Evolutionary conservation across 2,113 vertebrate species (phyloP).

Genomic region (Cynopterus brachyotis): DNA sequence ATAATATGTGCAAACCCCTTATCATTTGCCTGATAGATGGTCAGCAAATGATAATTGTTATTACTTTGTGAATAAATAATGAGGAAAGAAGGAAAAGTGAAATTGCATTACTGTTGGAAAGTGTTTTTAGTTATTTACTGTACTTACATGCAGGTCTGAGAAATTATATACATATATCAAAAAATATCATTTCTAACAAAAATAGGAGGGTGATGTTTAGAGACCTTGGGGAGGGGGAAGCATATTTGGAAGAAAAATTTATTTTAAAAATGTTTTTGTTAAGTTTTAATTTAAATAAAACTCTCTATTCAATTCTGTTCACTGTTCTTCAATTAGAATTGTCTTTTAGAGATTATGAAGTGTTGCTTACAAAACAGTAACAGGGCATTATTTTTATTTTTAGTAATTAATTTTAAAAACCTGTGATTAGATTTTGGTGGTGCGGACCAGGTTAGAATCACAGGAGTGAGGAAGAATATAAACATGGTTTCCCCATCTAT

Average conservation of each 20-base stretch:
- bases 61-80: background rate
- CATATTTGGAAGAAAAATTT: background rate
- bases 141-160: background rate
- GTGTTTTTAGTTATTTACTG: background rate
- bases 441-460: background rate
- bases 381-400: background rate
- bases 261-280: background rate
- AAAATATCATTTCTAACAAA: background rate
- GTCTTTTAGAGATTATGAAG: background rate
- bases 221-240: background rate
- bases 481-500: background rate
- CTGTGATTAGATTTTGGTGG: background rate
- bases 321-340: background rate
- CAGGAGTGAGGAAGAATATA: background rate
- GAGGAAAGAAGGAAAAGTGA: background rate
- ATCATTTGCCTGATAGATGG: background rate
- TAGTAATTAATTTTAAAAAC: background rate
- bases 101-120: background rate
- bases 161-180: background rate
- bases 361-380: constrained; percentile 14
- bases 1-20: background rate
- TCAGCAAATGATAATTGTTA: background rate
- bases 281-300: constrained; percentile 44
- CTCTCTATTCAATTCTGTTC: background rate
- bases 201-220: background rate